Percentiles rank a stretch among this genome's conserved stretches.
phyloP scores from a whole-genome alignment of 2,113 vertebrate genomes.

The Tiliqua scincoides region DNA sequence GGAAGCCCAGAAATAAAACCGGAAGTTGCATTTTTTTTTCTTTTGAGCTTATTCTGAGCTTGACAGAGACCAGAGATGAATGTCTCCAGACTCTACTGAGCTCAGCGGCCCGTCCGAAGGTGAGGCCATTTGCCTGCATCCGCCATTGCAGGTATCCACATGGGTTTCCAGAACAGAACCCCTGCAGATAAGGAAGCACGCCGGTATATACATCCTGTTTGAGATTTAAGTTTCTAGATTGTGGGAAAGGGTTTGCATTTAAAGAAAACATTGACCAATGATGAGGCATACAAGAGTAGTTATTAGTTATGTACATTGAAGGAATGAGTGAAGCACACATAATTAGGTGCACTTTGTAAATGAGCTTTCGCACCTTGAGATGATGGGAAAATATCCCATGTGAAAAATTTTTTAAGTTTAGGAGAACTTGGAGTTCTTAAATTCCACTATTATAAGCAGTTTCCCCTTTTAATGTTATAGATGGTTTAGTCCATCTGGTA shows the following conservation, averaged over 20 bases:
- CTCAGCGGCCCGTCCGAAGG: no score
- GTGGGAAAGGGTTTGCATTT: background rate
- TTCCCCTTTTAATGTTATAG: background rate
- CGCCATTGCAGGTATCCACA: no score
- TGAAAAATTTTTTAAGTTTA: constrained; percentile 1
- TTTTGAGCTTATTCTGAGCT: no score
- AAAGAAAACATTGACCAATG: background rate
- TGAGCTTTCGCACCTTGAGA: background rate
- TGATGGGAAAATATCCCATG: constrained; percentile 9
- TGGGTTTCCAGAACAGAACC: no score
- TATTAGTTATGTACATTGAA: constrained; percentile 15
- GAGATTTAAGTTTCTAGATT: constrained; percentile 14
- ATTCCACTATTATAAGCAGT: background rate
- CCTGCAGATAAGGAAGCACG: no score
- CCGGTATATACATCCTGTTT: constrained; percentile 38
- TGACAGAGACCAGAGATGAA: no score
- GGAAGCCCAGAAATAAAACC: no score
- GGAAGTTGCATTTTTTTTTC: no score
- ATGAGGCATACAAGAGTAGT: constrained; percentile 2
- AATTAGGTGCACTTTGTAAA: background rate
- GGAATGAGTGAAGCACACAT: constrained; percentile 16
- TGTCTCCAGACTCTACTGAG: no score
- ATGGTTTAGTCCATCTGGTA: constrained; percentile 6
- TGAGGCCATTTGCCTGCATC: no score
- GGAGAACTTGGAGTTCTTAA: background rate